Conservation (phyloP, 1,140 invertebrate species). For the Wasmannia auropunctata region DNA sequence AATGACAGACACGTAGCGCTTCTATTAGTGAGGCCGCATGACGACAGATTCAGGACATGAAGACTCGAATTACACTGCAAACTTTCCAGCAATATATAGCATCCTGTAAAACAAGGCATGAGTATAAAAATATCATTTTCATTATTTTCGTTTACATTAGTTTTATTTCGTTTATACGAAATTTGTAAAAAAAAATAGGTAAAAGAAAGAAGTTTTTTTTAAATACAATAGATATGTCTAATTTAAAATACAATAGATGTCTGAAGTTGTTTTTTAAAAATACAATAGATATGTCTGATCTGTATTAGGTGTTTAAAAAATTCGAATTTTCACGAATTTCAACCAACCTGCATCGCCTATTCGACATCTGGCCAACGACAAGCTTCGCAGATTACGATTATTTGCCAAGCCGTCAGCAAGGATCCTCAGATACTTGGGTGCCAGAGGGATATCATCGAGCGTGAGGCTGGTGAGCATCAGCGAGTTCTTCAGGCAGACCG, state of each 20-base stretch:
- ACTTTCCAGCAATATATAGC: slow-evolving; percentile 54
- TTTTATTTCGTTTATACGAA: no score
- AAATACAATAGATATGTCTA: no score
- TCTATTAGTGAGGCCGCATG: slow-evolving; percentile 57
- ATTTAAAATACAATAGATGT: no score
- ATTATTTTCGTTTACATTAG: background rate
- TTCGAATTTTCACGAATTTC: background rate
- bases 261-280: background rate
- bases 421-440: slow-evolving; percentile 62
- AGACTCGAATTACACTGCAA: slow-evolving; percentile 57
- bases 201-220: no score
- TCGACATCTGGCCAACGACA: slow-evolving; percentile 62
- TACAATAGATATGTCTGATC: background rate
- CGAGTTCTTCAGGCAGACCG: slow-evolving; percentile 56
- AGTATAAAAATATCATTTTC: background rate
- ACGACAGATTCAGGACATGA: slow-evolving; percentile 58
- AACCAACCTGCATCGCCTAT: slow-evolving; percentile 68
- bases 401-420: slow-evolving; percentile 56
- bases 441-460: slow-evolving; percentile 70
- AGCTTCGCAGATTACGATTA: slow-evolving; percentile 58
- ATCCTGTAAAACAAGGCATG: slow-evolving; percentile 57
- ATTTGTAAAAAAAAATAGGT: no score
- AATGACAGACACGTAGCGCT: slow-evolving; percentile 55
- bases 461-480: slow-evolving; percentile 57
- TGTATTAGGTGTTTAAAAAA: background rate